Base-by-base conservation (phyloP, 2,888 invertebrate species). In the Phortica okadai region DNA sequence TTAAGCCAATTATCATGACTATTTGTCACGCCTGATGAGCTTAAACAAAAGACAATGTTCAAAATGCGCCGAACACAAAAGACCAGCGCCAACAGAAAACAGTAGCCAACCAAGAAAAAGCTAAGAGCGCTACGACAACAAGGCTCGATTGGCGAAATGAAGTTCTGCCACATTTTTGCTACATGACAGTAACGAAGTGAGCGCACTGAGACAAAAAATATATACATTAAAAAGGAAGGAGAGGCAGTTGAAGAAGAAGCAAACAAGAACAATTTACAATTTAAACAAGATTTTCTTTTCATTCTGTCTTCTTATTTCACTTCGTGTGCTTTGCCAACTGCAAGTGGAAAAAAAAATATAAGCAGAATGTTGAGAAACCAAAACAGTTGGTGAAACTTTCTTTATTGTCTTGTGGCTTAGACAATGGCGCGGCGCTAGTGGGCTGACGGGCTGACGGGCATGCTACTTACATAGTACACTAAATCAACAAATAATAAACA, bases 311-410 rank as follows among this genome's bases (percentile, higher is more conserved):
- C 33, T 33, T 5, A 33, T 64, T 64, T 7, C 33, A 10, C 33
- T 33, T 11, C 3, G 10, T 64, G 4, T 33, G 25, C 62, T 25
- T 62, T 25, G 10, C 6, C 41, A 10, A 44, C 44, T 50, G 50
- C 74, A 76, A 70, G 54, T 74, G 66, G 75, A 76, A 66, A 66
- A 66, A 66, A 66, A 11, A 14, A 33, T 41, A 21, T 2, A 16
- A 33, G 41, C 14, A 66, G 5, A 66, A 41, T 14, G 33, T 41
- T 3, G 42, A 73, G 16, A 78, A 79, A 82, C 76, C 77, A 81
- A 83, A 83, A 80, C 81, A 83, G 82, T 83, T 81, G 25, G 56
- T 7, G 10, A 72, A 72, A 72, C 25, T 56, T 72, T 70, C 33
- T 56, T 72, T 72, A 72, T 72, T 72, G 56, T 33, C 14, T 56